Evolutionary conservation across 2,888 invertebrate genomes (phyloP).

Genomic region (Pseudoips prasinana): DNA sequence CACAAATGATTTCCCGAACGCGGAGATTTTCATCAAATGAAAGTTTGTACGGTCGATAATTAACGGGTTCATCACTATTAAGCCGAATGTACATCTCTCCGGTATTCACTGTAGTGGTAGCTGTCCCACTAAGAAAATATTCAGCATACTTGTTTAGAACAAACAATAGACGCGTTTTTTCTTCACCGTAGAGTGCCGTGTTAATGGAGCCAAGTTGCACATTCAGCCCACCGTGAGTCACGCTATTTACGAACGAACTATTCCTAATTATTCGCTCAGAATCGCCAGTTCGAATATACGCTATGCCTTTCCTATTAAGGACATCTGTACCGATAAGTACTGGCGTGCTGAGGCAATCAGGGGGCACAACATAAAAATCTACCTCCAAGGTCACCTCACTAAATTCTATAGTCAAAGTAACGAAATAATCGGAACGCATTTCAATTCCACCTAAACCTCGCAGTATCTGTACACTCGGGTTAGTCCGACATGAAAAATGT

Average conservation of each 20-base stretch:
- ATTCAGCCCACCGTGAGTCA: too few relatives aligned
- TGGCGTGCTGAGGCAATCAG: too few relatives aligned
- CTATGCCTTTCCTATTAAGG: conserved; percentile 1
- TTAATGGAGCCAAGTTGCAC: too few relatives aligned
- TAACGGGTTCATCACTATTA: background rate
- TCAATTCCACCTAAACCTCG: background rate
- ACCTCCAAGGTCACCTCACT: conserved; percentile 21
- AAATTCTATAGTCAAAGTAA: conserved; percentile 15
- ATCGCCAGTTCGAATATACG: background rate
- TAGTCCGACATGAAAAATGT: background rate
- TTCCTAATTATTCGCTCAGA: too few relatives aligned
- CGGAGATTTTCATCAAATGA: conserved; percentile 4
- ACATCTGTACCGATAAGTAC: too few relatives aligned
- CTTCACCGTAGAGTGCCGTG: too few relatives aligned
- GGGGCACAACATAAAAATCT: conserved; percentile 11
- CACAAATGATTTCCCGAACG: conserved; percentile 1
- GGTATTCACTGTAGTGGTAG: conserved; percentile 1
- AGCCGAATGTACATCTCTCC: conserved; percentile 1
- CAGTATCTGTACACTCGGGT: background rate
- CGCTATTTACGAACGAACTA: too few relatives aligned
- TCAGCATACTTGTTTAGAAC: background rate
- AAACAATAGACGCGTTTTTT: background rate
- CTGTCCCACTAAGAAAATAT: background rate
- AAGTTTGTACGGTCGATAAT: conserved; percentile 3
- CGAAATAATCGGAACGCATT: conserved; percentile 1